These are phyloP conservation scores for Poecilia velifera DNA, from an alignment of 2,797 vertebrate genomes.

Conservation along the genomic window DNA sequence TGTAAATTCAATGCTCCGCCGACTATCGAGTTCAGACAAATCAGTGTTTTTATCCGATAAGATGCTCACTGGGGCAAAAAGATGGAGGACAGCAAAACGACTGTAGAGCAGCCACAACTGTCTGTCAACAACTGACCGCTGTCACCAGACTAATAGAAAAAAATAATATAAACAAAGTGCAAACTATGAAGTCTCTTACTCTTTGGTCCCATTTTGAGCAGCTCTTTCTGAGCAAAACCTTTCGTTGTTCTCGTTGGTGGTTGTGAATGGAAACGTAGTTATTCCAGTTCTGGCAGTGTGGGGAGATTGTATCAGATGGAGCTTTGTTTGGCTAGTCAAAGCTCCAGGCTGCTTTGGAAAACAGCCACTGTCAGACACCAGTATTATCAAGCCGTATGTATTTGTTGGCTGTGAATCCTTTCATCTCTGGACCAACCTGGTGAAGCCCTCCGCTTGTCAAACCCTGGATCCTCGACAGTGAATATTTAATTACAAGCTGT, in stretches of 20 bases:
- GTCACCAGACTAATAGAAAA: neutral
- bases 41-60: neutral
- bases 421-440: conserved; percentile 9
- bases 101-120: neutral
- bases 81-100: neutral
- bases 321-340: conserved; percentile 11
- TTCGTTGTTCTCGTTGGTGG: neutral
- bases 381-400: conserved; percentile 3
- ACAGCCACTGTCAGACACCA: conserved; percentile 9
- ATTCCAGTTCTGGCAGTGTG: neutral
- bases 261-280: neutral
- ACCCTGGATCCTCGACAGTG: conserved; percentile 10
- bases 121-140: neutral
- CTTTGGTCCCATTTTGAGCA: neutral
- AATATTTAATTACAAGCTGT: conserved; percentile 37
- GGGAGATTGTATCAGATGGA: conserved; percentile 8
- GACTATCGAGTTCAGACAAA: neutral
- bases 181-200: neutral
- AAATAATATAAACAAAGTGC: neutral
- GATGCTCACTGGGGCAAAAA: neutral
- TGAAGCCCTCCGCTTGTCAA: conserved; percentile 7
- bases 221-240: neutral
- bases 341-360: conserved; percentile 11
- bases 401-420: conserved; percentile 9
- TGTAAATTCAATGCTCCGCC: neutral